Evolutionary conservation across 1,140 invertebrate species (phyloP).

Genomic region (Telenomus remus): DNA sequence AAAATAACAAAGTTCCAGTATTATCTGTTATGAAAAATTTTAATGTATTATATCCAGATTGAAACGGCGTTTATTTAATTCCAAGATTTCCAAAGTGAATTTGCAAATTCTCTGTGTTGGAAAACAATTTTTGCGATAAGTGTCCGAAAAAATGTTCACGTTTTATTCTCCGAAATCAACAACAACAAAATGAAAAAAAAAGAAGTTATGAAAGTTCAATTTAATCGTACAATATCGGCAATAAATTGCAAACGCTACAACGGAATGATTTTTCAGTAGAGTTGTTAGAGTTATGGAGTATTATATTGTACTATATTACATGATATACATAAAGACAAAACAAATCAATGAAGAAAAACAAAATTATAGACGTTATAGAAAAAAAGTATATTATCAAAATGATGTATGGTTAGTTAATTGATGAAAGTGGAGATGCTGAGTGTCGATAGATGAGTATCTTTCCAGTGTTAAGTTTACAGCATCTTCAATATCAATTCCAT

Average conservation of each 20-base stretch:
- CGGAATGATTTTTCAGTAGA: constrained; percentile 61
- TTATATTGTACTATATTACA: constrained; percentile 71
- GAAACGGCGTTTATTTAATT: no score
- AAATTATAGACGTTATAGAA: constrained; percentile 68
- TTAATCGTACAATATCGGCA: constrained; percentile 53
- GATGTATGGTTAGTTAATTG: constrained; percentile 58
- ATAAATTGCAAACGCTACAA: constrained; percentile 50
- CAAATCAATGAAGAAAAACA: no score
- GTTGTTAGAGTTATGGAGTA: constrained; percentile 69
- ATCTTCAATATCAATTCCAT: constrained; percentile 73
- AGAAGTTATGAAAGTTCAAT: constrained; percentile 51
- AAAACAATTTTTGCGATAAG: constrained; percentile 51
- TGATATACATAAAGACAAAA: constrained; percentile 65
- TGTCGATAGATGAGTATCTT: constrained; percentile 45
- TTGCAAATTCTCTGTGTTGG: constrained; percentile 28
- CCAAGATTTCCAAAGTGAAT: constrained; percentile 1
- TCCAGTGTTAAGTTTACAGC: constrained; percentile 66
- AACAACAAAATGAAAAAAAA: constrained; percentile 12
- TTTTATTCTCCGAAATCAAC: no score
- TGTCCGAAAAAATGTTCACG: constrained; percentile 37
- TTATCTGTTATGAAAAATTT: constrained; percentile 33
- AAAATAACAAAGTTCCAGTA: constrained; percentile 38
- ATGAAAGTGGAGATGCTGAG: constrained; percentile 58
- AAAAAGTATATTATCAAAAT: constrained; percentile 63
- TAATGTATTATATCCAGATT: background rate